A percentile compares a stretch with the other conserved stretches of the same genome.
These are phyloP conservation scores for Timema cristinae DNA, from an alignment of 2,888 invertebrate species.

Conservation along the genomic window DNA sequence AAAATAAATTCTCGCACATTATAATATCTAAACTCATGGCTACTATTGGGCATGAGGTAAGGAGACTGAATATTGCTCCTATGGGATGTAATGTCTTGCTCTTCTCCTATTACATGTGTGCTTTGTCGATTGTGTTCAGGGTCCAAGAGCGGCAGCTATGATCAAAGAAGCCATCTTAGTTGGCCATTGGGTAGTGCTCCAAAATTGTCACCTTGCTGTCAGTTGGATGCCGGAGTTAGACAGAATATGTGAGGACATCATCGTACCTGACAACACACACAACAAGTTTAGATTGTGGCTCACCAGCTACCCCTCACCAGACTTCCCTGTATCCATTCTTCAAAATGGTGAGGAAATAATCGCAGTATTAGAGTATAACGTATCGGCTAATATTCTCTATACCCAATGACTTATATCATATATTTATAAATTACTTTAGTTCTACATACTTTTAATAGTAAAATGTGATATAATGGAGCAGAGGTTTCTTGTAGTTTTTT, in stretches of 20 bases:
- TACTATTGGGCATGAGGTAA: no score
- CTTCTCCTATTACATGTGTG: no score
- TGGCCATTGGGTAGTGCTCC: constrained; percentile 91
- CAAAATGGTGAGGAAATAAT: constrained; percentile 57
- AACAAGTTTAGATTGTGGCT: constrained; percentile 81
- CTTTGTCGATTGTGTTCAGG: constrained; percentile 50
- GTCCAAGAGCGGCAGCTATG: constrained; percentile 77
- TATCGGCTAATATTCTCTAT: no score
- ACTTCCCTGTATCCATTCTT: constrained; percentile 73
- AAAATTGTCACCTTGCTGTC: constrained; percentile 92
- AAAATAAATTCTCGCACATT: no score
- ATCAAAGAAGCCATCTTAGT: constrained; percentile 67
- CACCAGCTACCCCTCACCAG: constrained; percentile 80
- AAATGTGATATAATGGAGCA: no score
- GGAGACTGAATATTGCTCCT: no score
- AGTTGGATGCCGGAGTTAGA: constrained; percentile 94
- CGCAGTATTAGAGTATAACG: neutral
- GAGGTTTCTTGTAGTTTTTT: no score
- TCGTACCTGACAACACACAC: constrained; percentile 66
- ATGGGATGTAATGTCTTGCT: no score
- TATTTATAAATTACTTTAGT: no score
- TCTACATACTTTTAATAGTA: no score
- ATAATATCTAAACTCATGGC: no score
- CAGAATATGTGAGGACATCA: constrained; percentile 78
- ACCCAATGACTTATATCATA: no score